Evolutionary conservation across 37 sponge, comb jelly and placozoan genomes (phyloP), one percentile per base, ranked within the genome.

Genomic region (Cliona cf. orientalis): DNA sequence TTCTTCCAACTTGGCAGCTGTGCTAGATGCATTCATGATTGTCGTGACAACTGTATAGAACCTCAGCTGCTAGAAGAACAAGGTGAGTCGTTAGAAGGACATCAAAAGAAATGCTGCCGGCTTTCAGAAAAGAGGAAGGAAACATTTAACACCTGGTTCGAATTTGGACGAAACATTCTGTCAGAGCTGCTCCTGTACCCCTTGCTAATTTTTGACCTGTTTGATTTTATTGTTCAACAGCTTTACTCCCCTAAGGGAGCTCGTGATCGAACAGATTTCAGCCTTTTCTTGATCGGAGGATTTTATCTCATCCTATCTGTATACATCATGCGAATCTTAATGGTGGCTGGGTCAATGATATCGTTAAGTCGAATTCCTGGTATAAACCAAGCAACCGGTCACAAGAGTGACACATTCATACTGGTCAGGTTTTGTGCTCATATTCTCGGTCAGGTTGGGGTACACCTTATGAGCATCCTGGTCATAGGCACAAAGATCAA

Each of bases 181-280:
- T 56, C 38, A 6, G 87, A 87, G 66, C 29, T 74, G 1, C 55
- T 87, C 1, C 71, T 87, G 0, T 87, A 74, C 63, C 87, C 87
- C 0, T 36, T 87, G 42, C 67, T 87, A 42, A 57, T 87, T 3
- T 73, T 57, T 55, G 87, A 87, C 33, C 67, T 87, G 57, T 80
- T 87, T 80, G 81, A 72, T 28, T 72, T 80, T 26, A 66, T 87
- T 22, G 69, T 25, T 29, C 43, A 26, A 22, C 17, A 40, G 44
- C 32, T 19, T 3, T 70, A 46, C 35, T 21, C 49, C 11, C 46
- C 59, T 2, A 44, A 74, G 28, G 34, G 39, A 29, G 61, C 33
- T 0, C 17, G 4, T n/a, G 76, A 66, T 46, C 23, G 64, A 38
- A 39, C 53, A 7, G 57, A 75, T 56, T 70, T 85, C 28, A 59